These are phyloP conservation scores for Drosophila ficusphila DNA, from an alignment of 1,140 invertebrate species.

Conservation along the genomic window DNA sequence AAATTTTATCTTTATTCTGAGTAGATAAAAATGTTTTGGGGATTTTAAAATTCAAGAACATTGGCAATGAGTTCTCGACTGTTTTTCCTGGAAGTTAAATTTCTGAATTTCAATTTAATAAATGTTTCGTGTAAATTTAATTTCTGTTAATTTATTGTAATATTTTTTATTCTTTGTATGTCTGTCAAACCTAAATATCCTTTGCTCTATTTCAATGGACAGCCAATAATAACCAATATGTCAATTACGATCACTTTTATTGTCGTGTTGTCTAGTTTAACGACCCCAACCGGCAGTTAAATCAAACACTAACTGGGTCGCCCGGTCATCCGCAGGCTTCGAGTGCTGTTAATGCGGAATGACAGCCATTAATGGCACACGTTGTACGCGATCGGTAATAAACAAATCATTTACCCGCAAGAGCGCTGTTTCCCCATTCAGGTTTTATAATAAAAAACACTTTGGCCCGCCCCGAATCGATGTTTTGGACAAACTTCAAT, in stretches of 20 bases:
- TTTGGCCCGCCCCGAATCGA: conserved; percentile 24
- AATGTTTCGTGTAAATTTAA: too few species aligned
- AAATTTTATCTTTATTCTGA: too few species aligned
- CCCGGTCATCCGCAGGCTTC: conserved; percentile 37
- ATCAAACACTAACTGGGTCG: conserved; percentile 60
- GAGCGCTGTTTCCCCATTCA: conserved; percentile 38
- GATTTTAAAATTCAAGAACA: too few species aligned
- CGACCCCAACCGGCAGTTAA: conserved; percentile 34
- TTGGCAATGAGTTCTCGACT: too few species aligned
- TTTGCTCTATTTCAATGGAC: background rate
- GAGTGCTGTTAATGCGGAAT: conserved; percentile 62
- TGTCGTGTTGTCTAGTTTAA: conserved; percentile 32
- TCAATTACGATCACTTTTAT: conserved; percentile 41
- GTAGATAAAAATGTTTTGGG: too few species aligned
- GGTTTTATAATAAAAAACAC: conserved; percentile 41
- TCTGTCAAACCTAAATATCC: background rate
- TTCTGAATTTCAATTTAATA: too few species aligned
- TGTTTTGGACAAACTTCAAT: conserved; percentile 43
- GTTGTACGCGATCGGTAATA: conserved; percentile 59
- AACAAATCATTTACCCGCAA: conserved; percentile 71
- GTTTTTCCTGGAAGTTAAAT: too few species aligned
- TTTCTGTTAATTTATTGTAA: too few species aligned
- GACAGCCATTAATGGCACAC: conserved; percentile 71
- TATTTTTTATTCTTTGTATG: too few species aligned
- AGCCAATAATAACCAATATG: conserved; percentile 30